These are phyloP conservation scores for Pomatostomus ruficeps DNA, from an alignment of 2,113 vertebrate genomes.

Conservation along the genomic window DNA sequence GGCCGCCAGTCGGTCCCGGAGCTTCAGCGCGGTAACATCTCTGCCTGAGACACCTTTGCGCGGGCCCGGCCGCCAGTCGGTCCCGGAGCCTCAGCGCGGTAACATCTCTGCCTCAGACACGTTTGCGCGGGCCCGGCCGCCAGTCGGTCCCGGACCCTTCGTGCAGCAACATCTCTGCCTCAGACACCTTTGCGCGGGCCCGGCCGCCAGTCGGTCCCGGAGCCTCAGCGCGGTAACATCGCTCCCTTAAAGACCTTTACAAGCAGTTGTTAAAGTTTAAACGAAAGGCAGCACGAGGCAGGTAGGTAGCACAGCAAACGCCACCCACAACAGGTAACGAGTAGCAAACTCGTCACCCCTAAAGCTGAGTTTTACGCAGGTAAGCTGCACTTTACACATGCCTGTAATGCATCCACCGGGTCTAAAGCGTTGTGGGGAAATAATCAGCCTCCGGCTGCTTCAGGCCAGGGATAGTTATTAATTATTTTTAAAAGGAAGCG, in stretches of 20 bases:
- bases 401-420: fast-evolving
- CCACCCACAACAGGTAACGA: not conserved
- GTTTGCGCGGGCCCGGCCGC: too few species aligned
- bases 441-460: not conserved
- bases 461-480: not conserved
- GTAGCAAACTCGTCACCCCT: not conserved
- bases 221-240: fast-evolving
- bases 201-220: fast-evolving
- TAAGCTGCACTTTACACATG: not conserved
- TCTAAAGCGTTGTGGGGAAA: fast-evolving
- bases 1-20: too few species aligned
- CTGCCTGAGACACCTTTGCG: too few species aligned
- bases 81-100: fast-evolving
- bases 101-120: fast-evolving
- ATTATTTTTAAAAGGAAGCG: not conserved
- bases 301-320: too few species aligned
- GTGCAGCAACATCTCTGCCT: too few species aligned
- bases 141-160: too few species aligned
- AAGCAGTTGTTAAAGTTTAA: not conserved
- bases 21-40: too few species aligned
- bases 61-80: not conserved
- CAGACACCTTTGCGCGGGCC: too few species aligned
- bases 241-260: fast-evolving
- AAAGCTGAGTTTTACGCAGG: not conserved
- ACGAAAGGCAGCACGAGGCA: not conserved